Base-by-base conservation (phyloP, 37 sponge, comb jelly and placozoan genomes). In the Chondrilla cf. caribensis region DNA sequence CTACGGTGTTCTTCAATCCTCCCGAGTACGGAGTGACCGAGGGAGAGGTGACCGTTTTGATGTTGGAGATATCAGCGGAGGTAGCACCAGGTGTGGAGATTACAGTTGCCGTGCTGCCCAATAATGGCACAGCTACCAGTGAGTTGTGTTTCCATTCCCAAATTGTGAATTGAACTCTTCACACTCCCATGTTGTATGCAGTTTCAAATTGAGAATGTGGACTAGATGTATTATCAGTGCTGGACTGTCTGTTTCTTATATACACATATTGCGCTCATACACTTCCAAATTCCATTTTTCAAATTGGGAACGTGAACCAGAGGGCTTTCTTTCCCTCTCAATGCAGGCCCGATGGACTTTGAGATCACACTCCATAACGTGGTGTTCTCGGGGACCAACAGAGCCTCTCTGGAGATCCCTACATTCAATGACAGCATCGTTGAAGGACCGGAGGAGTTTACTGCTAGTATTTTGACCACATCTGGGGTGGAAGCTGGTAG, bases 401-500 rank as follows among this genome's bases (percentile, higher is more conserved):
- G 17, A 39, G 76, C 76, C 21, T 7, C 11, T 21, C 38, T 73
- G 3, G 44, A 39, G n/a, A 39, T 73, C 15, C 44, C 1, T 17
- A 73, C 76, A 73, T 37, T 40, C 25, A 22, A 15, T 1, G 76
- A 73, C 41, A 39, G n/a, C 0, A 15, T 73, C 24, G 43, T 40
- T 19, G 76, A 73, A 39, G 76, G 76, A 40, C n/a, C 44, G 9
- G 76, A 73, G 24, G 40, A 40, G 42, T 73, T 73, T 25, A 40
- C 43, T 38, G 76, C 76, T 21, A 8, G 25, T 0, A 73, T 73
- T 40, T 19, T 40, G 1, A 3, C 44, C 22, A 21, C 43, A 0
- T 22, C 21, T 21, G 2, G 2, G 11, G 18, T 73, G 17, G n/a
- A 11, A 9, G 36, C 41, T 73, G 76, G 41, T n/a, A 0, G 0